A percentile compares a stretch with the other conserved stretches of the same genome.
phyloP scores from a whole-genome alignment of 2,113 vertebrate genomes.

The Sceloporus tristichus region DNA sequence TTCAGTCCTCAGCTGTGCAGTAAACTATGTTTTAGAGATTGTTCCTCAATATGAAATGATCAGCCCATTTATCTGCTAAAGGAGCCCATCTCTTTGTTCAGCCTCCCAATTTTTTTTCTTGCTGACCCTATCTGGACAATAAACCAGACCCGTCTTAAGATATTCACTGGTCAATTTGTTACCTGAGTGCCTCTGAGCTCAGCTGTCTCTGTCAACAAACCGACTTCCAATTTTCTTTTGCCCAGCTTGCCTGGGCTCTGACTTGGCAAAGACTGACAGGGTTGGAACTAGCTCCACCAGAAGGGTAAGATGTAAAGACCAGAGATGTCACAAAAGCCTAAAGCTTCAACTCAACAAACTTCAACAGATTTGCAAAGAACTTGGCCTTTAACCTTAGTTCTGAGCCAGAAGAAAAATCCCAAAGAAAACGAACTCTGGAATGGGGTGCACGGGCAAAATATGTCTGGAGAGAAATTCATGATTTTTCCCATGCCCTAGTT shows the following conservation, averaged over 20 bases:
- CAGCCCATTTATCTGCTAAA: conserved; percentile 98
- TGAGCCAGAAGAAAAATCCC: too few species aligned
- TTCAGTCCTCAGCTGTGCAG: conserved; percentile 88
- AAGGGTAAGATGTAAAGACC: accelerated
- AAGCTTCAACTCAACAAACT: background rate
- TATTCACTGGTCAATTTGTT: conserved; percentile 92
- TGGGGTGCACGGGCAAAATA: too few species aligned
- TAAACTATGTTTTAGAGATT: conserved; percentile 98
- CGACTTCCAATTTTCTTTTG: conserved; percentile 30
- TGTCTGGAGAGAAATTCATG: background rate
- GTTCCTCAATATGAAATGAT: conserved; percentile 98
- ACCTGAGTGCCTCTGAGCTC: conserved; percentile 65
- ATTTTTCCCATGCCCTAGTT: background rate
- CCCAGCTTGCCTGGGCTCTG: accelerated
- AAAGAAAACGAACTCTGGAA: too few species aligned
- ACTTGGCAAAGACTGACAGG: accelerated
- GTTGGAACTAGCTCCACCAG: accelerated
- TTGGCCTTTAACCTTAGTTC: background rate
- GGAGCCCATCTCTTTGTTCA: conserved; percentile 91
- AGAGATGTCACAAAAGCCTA: accelerated
- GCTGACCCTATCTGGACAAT: conserved; percentile 94
- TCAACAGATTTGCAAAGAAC: background rate
- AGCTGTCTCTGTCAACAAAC: conserved; percentile 43
- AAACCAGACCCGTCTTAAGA: conserved; percentile 87
- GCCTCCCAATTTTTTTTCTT: conserved; percentile 92